Evolutionary conservation across 2,888 invertebrate genomes (phyloP).

Genomic region (Stratiomys singularior): DNA sequence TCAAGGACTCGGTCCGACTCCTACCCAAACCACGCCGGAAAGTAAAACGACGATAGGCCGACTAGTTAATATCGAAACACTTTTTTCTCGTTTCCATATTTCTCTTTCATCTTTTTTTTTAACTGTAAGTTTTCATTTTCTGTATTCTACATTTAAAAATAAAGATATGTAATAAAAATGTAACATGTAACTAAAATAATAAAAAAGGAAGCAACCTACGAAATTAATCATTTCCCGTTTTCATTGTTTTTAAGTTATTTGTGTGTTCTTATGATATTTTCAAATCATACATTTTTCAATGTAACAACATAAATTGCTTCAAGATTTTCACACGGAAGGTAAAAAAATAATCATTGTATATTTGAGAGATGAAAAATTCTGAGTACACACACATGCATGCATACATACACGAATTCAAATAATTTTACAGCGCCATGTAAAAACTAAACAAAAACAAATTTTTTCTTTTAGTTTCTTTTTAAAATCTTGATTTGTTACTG

Average conservation of each 20-base stretch:
- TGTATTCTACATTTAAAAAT: conserved; percentile 18
- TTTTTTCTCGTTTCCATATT: neutral
- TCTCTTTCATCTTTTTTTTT: conserved; percentile 15
- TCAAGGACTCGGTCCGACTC: conserved; percentile 6
- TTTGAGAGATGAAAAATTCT: conserved; percentile 21
- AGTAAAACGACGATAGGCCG: too few species aligned
- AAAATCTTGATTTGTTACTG: conserved; percentile 31
- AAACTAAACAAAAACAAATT: neutral
- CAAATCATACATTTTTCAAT: neutral
- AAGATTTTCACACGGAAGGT: conserved; percentile 3
- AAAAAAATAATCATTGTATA: conserved; percentile 25
- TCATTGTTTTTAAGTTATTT: conserved; percentile 28
- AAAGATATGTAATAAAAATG: conserved; percentile 41
- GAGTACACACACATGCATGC: conserved; percentile 24
- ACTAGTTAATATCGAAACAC: neutral
- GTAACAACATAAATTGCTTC: conserved; percentile 12
- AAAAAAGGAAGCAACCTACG: conserved; percentile 17
- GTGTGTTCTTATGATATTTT: conserved; percentile 19
- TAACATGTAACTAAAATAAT: conserved; percentile 40
- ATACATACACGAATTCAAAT: conserved; percentile 24
- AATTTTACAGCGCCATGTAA: conserved; percentile 42
- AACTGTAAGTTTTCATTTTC: conserved; percentile 30
- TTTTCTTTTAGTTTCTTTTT: conserved; percentile 13
- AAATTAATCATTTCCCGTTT: conserved; percentile 20
- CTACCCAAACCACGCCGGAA: neutral